Conservation (phyloP, 2,888 invertebrate species). For the Falcaria lacertinaria region DNA sequence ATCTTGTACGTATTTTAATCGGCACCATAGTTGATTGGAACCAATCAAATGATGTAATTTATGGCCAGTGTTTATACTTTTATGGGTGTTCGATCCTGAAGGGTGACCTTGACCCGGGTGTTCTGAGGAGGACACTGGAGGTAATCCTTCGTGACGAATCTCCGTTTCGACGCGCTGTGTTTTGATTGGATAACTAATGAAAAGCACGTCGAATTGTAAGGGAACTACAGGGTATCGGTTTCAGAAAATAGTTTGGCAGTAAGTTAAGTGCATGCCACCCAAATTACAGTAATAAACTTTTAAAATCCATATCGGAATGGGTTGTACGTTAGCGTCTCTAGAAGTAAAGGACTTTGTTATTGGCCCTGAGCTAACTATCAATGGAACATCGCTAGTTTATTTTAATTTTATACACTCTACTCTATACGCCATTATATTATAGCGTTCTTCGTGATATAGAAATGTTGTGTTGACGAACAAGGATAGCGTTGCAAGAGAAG, state of each 20-base stretch:
- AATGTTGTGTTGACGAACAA: too few relatives aligned
- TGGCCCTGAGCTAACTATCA: too few relatives aligned
- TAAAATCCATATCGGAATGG: background rate
- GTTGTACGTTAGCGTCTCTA: background rate
- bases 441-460: too few relatives aligned
- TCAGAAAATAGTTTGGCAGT: conserved; percentile 7
- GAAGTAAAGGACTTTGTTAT: too few relatives aligned
- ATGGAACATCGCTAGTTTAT: too few relatives aligned
- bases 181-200: conserved; percentile 63
- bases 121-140: conserved; percentile 28
- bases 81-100: conserved; percentile 35
- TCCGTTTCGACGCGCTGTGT: conserved; percentile 45
- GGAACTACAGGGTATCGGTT: conserved; percentile 34
- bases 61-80: conserved; percentile 44
- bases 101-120: conserved; percentile 26
- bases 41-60: conserved; percentile 73
- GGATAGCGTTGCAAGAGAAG: too few relatives aligned
- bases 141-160: conserved; percentile 71
- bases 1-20: conserved; percentile 53
- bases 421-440: too few relatives aligned
- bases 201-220: conserved; percentile 46
- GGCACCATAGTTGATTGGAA: conserved; percentile 67
- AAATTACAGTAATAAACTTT: background rate
- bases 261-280: background rate
- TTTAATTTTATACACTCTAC: too few relatives aligned